Base-by-base conservation (phyloP, 2,113 vertebrate species). In the Archocentrus centrarchus region DNA sequence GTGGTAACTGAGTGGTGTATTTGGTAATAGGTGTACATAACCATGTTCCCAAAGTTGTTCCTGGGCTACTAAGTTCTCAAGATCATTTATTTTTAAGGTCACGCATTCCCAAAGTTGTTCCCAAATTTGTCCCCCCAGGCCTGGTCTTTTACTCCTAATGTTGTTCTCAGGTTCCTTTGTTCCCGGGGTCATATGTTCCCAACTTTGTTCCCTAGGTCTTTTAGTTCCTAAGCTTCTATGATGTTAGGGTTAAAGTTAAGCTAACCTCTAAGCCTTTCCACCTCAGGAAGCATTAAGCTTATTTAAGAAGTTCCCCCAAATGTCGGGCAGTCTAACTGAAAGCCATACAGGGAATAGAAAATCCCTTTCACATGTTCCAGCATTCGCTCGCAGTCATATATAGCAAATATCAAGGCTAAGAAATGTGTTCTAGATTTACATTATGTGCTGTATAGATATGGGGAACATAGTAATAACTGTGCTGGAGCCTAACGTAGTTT, bases 261-360 rank as follows among this genome's bases (percentile, higher is more conserved):
- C 24, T n/a, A 73, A 53, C 66, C 66, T 73, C 17, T 73, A 53
- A 73, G 66, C 44, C 66, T 73, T 53, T 73, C 66, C 66, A 53
- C 27, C 66, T 20, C 66, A 73, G 66, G 66, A 73, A 73, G 66
- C 66, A 18, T 27, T 32, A 53, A 73, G 66, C 66, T 73, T 73
- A 53, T 53, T 73, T 53, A 47, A 5, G 5, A 73, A 30, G 44
- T 73, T 73, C 66, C 66, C 44, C 7, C 18, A 30, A 17, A 70
- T 32, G 66, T 53, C 3, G 2, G 24, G 15, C 44, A 70, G 66
- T 73, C 44, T 53, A 73, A 53, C 66, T 53, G 27, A 73, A 73
- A 73, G 66, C 66, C 66, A 53, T 73, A 73, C 10, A 4, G 44
- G 66, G 44, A 73, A 53, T 44, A 53, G 66, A 53, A 53, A 73